phyloP scores from a whole-genome alignment of 2,888 invertebrate genomes.

The Orthonevra nobilis region DNA sequence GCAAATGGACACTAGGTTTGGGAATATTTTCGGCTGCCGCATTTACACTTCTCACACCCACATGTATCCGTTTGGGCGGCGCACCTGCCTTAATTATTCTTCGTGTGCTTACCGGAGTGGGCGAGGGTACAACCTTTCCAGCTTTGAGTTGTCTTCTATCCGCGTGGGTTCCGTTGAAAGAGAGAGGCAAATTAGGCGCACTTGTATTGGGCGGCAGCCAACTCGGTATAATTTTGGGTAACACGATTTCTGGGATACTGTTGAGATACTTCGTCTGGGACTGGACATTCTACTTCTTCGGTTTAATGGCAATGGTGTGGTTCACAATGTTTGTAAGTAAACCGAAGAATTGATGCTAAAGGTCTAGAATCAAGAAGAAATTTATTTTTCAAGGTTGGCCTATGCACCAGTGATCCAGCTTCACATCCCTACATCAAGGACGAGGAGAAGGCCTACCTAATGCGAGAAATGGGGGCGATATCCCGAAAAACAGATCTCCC shows the following conservation, averaged over 20 bases:
- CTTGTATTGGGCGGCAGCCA: conserved; percentile 88
- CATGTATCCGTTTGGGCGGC: conserved; percentile 83
- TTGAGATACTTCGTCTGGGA: conserved; percentile 85
- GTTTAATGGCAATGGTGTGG: conserved; percentile 85
- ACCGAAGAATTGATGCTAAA: no score
- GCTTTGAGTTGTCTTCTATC: conserved; percentile 89
- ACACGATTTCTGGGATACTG: conserved; percentile 84
- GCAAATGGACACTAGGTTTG: conserved; percentile 88
- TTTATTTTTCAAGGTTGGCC: conserved; percentile 79
- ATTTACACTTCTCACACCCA: conserved; percentile 88
- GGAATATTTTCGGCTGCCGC: conserved; percentile 89
- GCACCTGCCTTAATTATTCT: conserved; percentile 85
- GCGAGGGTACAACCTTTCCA: conserved; percentile 91
- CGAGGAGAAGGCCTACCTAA: conserved; percentile 85
- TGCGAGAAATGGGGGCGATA: conserved; percentile 83
- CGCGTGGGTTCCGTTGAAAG: conserved; percentile 88
- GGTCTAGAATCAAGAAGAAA: no score
- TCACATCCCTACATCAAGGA: conserved; percentile 88
- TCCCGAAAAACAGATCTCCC: conserved; percentile 82
- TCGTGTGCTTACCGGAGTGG: conserved; percentile 88
- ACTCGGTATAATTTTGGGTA: conserved; percentile 82
- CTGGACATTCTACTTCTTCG: conserved; percentile 88
- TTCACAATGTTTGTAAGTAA: conserved; percentile 83
- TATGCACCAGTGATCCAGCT: conserved; percentile 85
- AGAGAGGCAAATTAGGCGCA: conserved; percentile 87